Percentiles rank a stretch among this genome's conserved stretches.
Conservation (phyloP, 2,113 vertebrate genomes). For the Phasianus colchicus region DNA sequence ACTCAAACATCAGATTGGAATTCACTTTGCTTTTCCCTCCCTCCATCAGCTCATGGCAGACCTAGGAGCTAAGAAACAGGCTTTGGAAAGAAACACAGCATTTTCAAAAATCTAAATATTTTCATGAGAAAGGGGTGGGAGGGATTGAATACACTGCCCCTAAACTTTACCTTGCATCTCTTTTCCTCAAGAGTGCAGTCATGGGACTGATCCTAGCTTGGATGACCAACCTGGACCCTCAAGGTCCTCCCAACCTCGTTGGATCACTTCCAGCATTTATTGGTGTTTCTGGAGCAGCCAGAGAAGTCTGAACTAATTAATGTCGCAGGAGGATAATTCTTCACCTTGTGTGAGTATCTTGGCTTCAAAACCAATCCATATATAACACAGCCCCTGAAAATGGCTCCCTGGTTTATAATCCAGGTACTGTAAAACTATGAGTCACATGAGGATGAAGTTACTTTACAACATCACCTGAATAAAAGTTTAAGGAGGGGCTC, state of each 20-base stretch:
- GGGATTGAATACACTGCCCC: neutral
- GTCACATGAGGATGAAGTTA: accelerated
- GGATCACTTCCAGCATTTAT: neutral
- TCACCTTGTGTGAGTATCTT: accelerated
- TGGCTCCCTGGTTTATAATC: neutral
- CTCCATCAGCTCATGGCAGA: accelerated
- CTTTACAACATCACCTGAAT: neutral
- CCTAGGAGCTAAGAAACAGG: neutral
- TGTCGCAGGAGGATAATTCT: neutral
- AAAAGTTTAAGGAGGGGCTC: neutral
- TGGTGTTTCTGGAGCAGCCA: neutral
- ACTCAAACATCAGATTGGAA: neutral
- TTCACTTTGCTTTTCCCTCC: neutral
- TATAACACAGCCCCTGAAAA: accelerated
- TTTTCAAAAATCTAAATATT: accelerated
- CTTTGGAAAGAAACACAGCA: neutral
- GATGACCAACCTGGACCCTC: neutral
- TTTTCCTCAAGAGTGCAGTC: neutral
- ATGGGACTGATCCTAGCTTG: neutral
- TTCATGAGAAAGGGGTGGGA: neutral
- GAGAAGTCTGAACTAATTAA: neutral
- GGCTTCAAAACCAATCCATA: neutral
- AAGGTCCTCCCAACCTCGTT: neutral
- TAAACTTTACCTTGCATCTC: accelerated
- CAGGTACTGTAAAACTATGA: neutral